Base-by-base conservation (phyloP, 2,797 vertebrate species). In the Tauraco hartlaubi region DNA sequence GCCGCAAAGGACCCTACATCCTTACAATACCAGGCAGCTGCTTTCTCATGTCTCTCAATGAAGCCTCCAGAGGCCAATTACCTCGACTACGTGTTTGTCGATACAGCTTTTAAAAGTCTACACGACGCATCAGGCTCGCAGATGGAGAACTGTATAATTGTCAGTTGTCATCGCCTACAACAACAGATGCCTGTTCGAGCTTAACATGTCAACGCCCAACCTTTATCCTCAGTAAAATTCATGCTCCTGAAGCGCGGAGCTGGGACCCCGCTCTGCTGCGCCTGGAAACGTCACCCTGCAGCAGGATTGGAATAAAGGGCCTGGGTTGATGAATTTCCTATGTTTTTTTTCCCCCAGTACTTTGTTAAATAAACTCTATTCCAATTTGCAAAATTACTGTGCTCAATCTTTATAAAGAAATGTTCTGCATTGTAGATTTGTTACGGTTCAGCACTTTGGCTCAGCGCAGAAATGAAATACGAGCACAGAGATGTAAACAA, bases 101-200 rank as follows among this genome's bases (percentile, higher is more conserved):
- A 71, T n/a, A 71, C 63, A 92, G 91, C 73, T 96, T 93, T 91
- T 96, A 92, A 46, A 94, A 90, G 73, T 61, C 91, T 58, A 29
- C 55, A 91, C 26, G 55, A 68, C 35, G 58, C 84, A 83, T 71
- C 81, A 87, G n/a, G 61, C 43, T 85, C 62, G 64, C 72, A 95
- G 91, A 80, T 46, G 59, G 48, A 92, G 54, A 95, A 78, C 67
- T 91, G 59, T 80, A 81, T 80, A 81, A 94, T n/a, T 68, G 54
- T 29, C 44, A 14, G 39, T 96, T 94, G 97, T 95, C 88, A 93
- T 18, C 87, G 64, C 90, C 88, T 92, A 91, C 88, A 73, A 76
- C 62, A 96, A 86, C 83, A 96, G 74, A 95, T 85, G 77, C 68
- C 81, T 80, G 33, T 58, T 92, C 88, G 80, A 73, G 76, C 74